These are phyloP conservation scores for Perithous albicinctus DNA, from an alignment of 2,888 invertebrate genomes.

Conservation along the genomic window DNA sequence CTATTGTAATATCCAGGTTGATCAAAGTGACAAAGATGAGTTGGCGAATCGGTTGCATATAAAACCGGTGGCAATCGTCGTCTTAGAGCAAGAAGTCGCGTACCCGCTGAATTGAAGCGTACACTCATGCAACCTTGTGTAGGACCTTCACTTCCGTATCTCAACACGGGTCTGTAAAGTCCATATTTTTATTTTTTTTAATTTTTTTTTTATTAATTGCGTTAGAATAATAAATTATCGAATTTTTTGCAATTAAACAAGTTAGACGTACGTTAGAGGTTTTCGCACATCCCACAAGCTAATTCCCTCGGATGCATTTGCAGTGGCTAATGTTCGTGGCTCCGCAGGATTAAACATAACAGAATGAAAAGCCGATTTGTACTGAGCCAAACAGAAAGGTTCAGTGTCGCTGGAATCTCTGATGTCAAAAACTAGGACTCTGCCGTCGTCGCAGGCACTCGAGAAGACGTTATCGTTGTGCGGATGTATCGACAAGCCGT, in stretches of 20 bases:
- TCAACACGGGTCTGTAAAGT: constrained; percentile 88
- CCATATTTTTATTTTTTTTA: no score
- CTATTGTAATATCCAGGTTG: constrained; percentile 97
- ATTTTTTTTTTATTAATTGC: not conserved
- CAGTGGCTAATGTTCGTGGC: constrained; percentile 92
- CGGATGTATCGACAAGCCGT: constrained; percentile 95
- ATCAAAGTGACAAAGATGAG: constrained; percentile 94
- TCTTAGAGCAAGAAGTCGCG: constrained; percentile 91
- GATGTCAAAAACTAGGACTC: constrained; percentile 94
- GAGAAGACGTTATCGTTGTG: constrained; percentile 93
- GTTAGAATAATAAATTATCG: constrained; percentile 8
- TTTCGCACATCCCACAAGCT: constrained; percentile 95
- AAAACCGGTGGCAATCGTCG: constrained; percentile 95
- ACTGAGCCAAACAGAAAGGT: constrained; percentile 89
- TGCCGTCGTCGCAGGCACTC: constrained; percentile 97
- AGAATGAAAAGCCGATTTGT: constrained; percentile 94
- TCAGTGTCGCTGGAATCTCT: constrained; percentile 86
- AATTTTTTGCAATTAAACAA: not conserved
- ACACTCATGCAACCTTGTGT: constrained; percentile 95
- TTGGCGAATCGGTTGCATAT: constrained; percentile 89
- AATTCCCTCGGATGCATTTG: constrained; percentile 95
- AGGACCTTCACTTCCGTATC: constrained; percentile 88
- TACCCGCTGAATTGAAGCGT: constrained; percentile 93
- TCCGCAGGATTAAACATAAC: constrained; percentile 97
- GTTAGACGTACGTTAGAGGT: constrained; percentile 88